A percentile compares a stretch with the other conserved stretches of the same genome.
These are phyloP conservation scores for Erynnis tages DNA, from an alignment of 2,888 invertebrate genomes.

Conservation along the genomic window DNA sequence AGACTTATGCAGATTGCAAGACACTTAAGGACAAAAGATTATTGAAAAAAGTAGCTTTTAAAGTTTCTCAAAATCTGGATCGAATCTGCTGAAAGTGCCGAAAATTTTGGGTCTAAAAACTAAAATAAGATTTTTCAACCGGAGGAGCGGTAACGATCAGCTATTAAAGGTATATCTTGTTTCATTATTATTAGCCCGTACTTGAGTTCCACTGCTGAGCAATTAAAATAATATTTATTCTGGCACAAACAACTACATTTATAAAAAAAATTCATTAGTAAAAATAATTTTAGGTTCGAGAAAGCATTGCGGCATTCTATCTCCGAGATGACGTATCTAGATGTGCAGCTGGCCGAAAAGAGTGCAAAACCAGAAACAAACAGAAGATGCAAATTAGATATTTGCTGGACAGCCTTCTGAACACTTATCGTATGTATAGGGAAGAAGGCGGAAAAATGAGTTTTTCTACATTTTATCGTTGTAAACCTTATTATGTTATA, in stretches of 20 bases:
- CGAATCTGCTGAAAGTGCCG: not conserved
- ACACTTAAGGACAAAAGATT: not conserved
- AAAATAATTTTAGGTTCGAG: not conserved
- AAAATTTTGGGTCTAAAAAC: slow-evolving; percentile 3
- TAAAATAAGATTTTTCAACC: slow-evolving; percentile 2
- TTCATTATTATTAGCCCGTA: not conserved
- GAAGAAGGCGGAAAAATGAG: no score
- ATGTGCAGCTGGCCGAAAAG: no score
- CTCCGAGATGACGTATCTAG: no score
- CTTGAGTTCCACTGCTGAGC: slow-evolving; percentile 3
- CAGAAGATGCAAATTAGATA: no score
- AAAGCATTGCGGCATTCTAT: no score
- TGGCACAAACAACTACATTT: slow-evolving; percentile 1
- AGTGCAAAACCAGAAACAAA: no score
- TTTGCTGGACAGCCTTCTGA: no score
- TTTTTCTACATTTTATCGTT: no score
- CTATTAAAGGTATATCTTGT: not conserved
- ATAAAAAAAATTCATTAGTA: not conserved
- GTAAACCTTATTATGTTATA: no score
- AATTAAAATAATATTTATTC: not conserved
- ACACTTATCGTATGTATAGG: no score
- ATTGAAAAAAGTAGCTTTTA: slow-evolving; percentile 1
- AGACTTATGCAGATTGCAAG: slow-evolving; percentile 3
- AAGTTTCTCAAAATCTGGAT: not conserved
- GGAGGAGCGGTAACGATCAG: not conserved